These are phyloP conservation scores for Volucella bombylans DNA, from an alignment of 2,888 invertebrate genomes.

Conservation along the genomic window DNA sequence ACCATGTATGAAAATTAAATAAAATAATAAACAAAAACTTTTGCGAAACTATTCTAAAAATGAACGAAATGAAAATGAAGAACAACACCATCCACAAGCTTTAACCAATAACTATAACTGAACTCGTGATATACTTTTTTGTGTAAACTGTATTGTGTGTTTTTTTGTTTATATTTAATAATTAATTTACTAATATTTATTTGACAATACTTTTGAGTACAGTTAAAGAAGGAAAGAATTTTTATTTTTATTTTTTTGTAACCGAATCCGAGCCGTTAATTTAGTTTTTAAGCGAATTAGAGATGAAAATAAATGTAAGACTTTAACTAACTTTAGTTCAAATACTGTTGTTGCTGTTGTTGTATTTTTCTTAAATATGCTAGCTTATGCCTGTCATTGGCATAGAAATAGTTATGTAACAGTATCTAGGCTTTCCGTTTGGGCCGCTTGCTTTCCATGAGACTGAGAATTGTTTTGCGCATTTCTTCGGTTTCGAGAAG, in stretches of 20 bases:
- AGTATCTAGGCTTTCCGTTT: slow-evolving; percentile 78
- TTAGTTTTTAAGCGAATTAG: slow-evolving; percentile 53
- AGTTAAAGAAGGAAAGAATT: slow-evolving; percentile 23
- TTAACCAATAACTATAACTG: slow-evolving; percentile 66
- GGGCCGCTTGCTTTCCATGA: slow-evolving; percentile 82
- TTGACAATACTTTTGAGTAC: slow-evolving; percentile 48
- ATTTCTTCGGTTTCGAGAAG: slow-evolving; percentile 81
- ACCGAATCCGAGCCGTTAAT: slow-evolving; percentile 49
- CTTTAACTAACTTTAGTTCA: slow-evolving; percentile 52
- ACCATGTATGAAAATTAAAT: slow-evolving; percentile 16
- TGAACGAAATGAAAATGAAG: neutral
- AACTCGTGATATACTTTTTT: slow-evolving; percentile 63
- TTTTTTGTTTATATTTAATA: slow-evolving; percentile 41
- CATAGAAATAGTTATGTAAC: neutral
- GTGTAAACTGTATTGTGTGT: slow-evolving; percentile 64
- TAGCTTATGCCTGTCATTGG: slow-evolving; percentile 18
- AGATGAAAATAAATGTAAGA: slow-evolving; percentile 56
- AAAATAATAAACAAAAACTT: slow-evolving; percentile 29
- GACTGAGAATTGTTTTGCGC: slow-evolving; percentile 81
- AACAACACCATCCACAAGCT: slow-evolving; percentile 60
- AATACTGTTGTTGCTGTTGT: slow-evolving; percentile 4
- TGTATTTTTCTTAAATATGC: neutral
- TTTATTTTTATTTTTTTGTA: slow-evolving; percentile 18
- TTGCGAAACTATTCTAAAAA: no score
- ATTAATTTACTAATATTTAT: slow-evolving; percentile 73